Evolutionary conservation across 2,113 vertebrate species (phyloP).

Genomic region (Xiphias gladius): DNA sequence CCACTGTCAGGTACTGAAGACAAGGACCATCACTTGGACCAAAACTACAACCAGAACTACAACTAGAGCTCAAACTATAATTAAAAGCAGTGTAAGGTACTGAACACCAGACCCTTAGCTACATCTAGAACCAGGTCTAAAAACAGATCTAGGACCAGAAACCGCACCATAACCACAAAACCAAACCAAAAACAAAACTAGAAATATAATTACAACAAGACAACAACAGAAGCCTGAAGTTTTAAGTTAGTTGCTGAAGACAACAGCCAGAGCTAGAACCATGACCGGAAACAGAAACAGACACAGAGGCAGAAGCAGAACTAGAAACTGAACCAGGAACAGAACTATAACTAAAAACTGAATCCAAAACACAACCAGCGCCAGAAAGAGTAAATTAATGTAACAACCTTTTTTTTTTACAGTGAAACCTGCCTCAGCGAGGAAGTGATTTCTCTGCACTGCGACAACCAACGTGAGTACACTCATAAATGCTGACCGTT

Average conservation of each 20-base stretch:
- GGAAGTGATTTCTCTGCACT: conserved; percentile 84
- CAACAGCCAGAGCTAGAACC: no score
- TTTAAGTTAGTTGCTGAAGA: no score
- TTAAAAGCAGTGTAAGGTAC: not conserved
- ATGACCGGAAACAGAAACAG: no score
- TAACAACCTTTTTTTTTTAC: conserved; percentile 35
- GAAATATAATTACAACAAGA: no score
- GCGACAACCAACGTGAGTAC: conserved; percentile 88
- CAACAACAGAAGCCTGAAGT: no score
- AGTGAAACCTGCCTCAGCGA: conserved; percentile 86
- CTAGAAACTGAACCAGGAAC: not conserved
- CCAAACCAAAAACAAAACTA: no score
- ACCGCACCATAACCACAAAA: no score
- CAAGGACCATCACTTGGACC: not conserved
- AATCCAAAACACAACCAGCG: no score
- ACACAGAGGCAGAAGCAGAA: not conserved
- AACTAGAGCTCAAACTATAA: not conserved
- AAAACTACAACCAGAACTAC: not conserved
- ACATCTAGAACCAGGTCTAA: no score
- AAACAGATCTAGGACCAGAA: no score
- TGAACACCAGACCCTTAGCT: not conserved
- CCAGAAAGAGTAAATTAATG: not conserved
- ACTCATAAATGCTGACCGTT: not conserved
- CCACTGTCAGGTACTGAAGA: conserved; percentile 69
- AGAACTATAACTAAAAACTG: not conserved